A percentile compares a stretch with the other conserved stretches of the same genome.
These are phyloP conservation scores for Patella depressa DNA, from an alignment of 2,888 invertebrate genomes.

Conservation along the genomic window DNA sequence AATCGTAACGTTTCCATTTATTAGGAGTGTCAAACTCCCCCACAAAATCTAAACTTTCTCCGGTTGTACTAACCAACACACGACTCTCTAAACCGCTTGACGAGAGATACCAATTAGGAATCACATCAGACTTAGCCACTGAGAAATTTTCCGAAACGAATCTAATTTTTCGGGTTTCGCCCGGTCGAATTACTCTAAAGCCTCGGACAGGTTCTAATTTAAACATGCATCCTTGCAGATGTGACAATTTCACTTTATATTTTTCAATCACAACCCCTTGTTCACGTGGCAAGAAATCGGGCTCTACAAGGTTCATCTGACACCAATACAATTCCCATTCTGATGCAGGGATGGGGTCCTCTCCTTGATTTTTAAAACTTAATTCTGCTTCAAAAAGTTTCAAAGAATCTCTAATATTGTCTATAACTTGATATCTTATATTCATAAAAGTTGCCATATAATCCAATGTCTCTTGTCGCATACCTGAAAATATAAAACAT, in stretches of 20 bases:
- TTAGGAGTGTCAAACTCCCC: constrained; percentile 37
- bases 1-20: constrained; percentile 44
- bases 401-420: constrained; percentile 36
- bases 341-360: constrained; percentile 32
- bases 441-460: constrained; percentile 41
- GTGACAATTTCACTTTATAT: constrained; percentile 36
- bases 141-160: constrained; percentile 38
- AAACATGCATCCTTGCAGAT: constrained; percentile 49
- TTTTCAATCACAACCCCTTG: constrained; percentile 35
- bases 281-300: constrained; percentile 34
- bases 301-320: constrained; percentile 38
- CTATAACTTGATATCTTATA: constrained; percentile 40
- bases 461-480: constrained; percentile 36
- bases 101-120: constrained; percentile 55
- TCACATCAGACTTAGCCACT: constrained; percentile 44
- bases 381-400: constrained; percentile 38
- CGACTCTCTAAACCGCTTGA: constrained; percentile 37
- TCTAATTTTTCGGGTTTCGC: constrained; percentile 30
- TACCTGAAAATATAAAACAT: constrained; percentile 20
- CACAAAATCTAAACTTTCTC: constrained; percentile 44
- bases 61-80: constrained; percentile 43
- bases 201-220: constrained; percentile 34
- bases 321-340: constrained; percentile 51
- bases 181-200: constrained; percentile 34
- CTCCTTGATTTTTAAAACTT: constrained; percentile 48